Conservation (phyloP, 2,888 invertebrate genomes). For the Sarcophaga caerulescens region DNA sequence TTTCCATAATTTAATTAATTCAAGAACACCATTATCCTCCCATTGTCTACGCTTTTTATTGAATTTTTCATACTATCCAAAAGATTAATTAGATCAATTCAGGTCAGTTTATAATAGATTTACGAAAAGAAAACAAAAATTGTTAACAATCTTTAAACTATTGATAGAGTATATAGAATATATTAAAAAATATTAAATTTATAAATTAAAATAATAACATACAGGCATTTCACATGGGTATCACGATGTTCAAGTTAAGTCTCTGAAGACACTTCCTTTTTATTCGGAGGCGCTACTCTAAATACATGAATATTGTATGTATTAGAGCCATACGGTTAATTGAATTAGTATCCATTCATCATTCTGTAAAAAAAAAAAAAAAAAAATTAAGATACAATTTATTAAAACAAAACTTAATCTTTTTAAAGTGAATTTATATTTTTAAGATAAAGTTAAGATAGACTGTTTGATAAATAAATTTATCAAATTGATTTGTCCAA, state of each 20-base stretch:
- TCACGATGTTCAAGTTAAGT: slow-evolving; percentile 75
- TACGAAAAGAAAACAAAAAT: slow-evolving; percentile 34
- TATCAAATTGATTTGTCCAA: too few species aligned
- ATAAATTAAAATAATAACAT: slow-evolving; percentile 66
- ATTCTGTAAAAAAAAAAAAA: slow-evolving; percentile 40
- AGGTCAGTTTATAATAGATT: background rate
- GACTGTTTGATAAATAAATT: too few species aligned
- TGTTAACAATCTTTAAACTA: slow-evolving; percentile 10
- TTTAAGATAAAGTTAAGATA: too few species aligned
- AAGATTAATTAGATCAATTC: background rate
- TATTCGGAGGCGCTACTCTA: slow-evolving; percentile 50
- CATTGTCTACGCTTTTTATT: slow-evolving; percentile 81
- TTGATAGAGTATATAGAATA: slow-evolving; percentile 4
- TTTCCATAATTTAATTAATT: slow-evolving; percentile 80
- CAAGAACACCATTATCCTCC: slow-evolving; percentile 80
- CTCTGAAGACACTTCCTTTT: slow-evolving; percentile 67
- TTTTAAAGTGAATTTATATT: too few species aligned
- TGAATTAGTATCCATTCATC: slow-evolving; percentile 57
- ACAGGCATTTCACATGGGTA: slow-evolving; percentile 80
- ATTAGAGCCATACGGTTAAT: slow-evolving; percentile 56
- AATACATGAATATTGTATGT: slow-evolving; percentile 63
- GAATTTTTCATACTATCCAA: slow-evolving; percentile 79
- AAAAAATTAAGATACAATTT: background rate
- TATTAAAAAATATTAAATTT: slow-evolving; percentile 1
- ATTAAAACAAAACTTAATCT: too few species aligned